phyloP scores from a whole-genome alignment of 23 tunicate species.

The Corella eumyota region DNA sequence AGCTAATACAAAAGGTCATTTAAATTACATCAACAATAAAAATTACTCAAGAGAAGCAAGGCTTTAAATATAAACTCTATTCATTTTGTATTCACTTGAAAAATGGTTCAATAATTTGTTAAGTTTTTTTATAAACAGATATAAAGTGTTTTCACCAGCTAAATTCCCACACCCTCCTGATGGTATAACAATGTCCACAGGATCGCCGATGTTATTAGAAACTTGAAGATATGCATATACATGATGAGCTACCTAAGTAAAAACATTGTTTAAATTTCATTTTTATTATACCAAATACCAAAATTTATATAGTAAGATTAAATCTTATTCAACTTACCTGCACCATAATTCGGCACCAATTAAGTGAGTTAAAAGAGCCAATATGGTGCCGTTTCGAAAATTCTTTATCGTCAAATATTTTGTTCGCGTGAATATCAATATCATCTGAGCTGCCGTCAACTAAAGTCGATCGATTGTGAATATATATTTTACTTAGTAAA shows the following conservation, averaged over 20 bases:
- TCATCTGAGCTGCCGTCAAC: constrained; percentile 52
- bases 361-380: constrained; percentile 61
- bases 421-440: constrained; percentile 8
- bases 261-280: no score
- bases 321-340: constrained; percentile 26
- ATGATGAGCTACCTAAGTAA: constrained; percentile 73
- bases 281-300: no score
- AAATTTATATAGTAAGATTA: no score
- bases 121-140: constrained; percentile 1
- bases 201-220: constrained; percentile 26
- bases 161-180: constrained; percentile 78
- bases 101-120: no score
- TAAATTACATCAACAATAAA: neutral
- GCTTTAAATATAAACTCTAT: no score
- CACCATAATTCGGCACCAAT: constrained; percentile 77
- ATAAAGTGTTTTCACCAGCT: constrained; percentile 20
- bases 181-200: constrained; percentile 56
- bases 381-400: constrained; percentile 27
- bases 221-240: constrained; percentile 48
- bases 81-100: no score
- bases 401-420: constrained; percentile 19
- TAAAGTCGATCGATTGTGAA: no score
- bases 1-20: constrained; percentile 14
- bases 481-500: no score
- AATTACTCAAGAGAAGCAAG: neutral